Conservation (phyloP, 2,888 invertebrate species). For the Macaria notata region DNA sequence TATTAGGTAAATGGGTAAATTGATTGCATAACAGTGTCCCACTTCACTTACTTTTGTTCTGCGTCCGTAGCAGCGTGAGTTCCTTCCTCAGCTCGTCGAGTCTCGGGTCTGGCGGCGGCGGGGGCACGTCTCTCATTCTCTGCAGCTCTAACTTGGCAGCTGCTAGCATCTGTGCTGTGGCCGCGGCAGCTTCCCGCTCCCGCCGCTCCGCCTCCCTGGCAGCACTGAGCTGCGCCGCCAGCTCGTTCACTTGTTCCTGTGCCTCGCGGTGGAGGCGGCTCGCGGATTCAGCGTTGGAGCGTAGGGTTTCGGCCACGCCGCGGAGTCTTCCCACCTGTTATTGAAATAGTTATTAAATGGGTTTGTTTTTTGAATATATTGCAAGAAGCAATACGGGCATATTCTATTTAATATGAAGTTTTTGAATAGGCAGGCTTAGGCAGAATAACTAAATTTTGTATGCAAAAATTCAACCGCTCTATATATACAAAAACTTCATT, state of each 20-base stretch:
- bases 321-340: slow-evolving; percentile 72
- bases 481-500: no score
- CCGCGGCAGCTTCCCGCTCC: slow-evolving; percentile 76
- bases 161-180: slow-evolving; percentile 82
- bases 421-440: no score
- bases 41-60: slow-evolving; percentile 85
- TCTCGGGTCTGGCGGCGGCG: slow-evolving; percentile 86
- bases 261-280: slow-evolving; percentile 79
- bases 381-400: no score
- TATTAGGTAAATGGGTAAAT: no score
- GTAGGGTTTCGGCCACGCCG: slow-evolving; percentile 82
- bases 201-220: slow-evolving; percentile 73
- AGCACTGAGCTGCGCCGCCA: slow-evolving; percentile 74
- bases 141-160: slow-evolving; percentile 86
- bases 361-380: no score
- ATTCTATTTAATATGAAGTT: no score
- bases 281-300: slow-evolving; percentile 82
- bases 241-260: slow-evolving; percentile 71
- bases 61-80: slow-evolving; percentile 86
- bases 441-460: no score
- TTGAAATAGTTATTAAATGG: no score
- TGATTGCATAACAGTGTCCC: no score
- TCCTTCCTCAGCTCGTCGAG: slow-evolving; percentile 89
- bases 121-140: slow-evolving; percentile 83
- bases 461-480: no score